These are phyloP conservation scores for Exaiptasia diaphana DNA, from an alignment of 64 coral and sea anemone species.

Conservation along the genomic window DNA sequence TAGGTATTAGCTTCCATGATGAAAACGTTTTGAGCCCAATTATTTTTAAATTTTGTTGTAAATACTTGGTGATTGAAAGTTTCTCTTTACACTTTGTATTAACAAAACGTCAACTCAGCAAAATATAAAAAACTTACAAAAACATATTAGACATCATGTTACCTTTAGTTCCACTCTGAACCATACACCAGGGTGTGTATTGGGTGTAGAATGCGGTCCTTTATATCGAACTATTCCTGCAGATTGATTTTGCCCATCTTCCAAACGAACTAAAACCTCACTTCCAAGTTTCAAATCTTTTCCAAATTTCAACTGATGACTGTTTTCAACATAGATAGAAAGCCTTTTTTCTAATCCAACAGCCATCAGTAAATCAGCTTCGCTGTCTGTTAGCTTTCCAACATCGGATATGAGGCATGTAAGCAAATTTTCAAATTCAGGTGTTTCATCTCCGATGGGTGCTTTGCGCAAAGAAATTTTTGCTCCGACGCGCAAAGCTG, in stretches of 20 bases:
- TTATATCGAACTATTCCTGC: constrained; percentile 67
- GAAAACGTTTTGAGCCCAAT: too few species aligned
- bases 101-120: too few species aligned
- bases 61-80: too few species aligned
- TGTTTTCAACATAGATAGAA: constrained; percentile 32
- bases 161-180: constrained; percentile 70
- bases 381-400: constrained; percentile 34
- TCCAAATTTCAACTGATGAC: constrained; percentile 36
- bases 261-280: constrained; percentile 58
- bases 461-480: too few species aligned
- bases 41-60: too few species aligned
- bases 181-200: constrained; percentile 20
- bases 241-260: neutral
- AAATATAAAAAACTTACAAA: too few species aligned
- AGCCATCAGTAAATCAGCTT: constrained; percentile 70
- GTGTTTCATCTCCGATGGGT: too few species aligned
- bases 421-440: neutral
- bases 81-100: too few species aligned
- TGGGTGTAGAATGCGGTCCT: constrained; percentile 10
- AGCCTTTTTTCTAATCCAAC: constrained; percentile 45
- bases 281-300: constrained; percentile 18
- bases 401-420: constrained; percentile 33
- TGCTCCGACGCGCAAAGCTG: too few species aligned
- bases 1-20: too few species aligned
- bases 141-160: too few species aligned